Base-by-base conservation (phyloP, 2,113 vertebrate species). In the Prolemur simus region DNA sequence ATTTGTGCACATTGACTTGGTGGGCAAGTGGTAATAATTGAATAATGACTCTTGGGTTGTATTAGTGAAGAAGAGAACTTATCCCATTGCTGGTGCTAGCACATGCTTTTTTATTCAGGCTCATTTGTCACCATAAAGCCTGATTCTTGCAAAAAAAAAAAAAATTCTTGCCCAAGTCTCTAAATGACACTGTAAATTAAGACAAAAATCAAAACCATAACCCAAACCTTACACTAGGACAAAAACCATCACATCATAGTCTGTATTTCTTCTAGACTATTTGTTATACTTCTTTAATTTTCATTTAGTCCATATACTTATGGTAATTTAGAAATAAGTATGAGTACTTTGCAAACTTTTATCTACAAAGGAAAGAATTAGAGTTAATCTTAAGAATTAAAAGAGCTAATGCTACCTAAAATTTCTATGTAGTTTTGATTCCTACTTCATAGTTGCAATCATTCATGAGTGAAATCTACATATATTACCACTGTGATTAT, bases 191-290 rank as follows among this genome's bases (percentile, higher is more conserved):
- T 81, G 11, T 52, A 91, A 71, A 77, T 89, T 82, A 92, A 69
- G 34, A 77, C 47, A 76, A 89, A 88, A 88, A 68, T 80, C 37
- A 87, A 96, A 96, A 94, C 20, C 8, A 84, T 45, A 84, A 87
- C 8, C 3, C 6, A 93, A 74, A 6, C 3, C 23, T 96, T 64
- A 74, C 2, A 47, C 3, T 15, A n/a, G n/a, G 6, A 83, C 23
- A 77, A 77, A 87, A 94, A 12, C 6, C 25, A 37, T 45, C 17
- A 78, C 1, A 37, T 77, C 15, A 66, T 15, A 74, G 2, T 89
- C n/a, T 60, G 10, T 10, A 69, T 84, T 87, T 83, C n/a, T 91
- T 66, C 68, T 45, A 73, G 27, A n/a, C 83, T 84, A 2, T 64
- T 91, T 39, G 6, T 74, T 58, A 42, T 3, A 63, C 21, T 54